Conservation (phyloP, 2,113 vertebrate species). For the Chionis minor region DNA sequence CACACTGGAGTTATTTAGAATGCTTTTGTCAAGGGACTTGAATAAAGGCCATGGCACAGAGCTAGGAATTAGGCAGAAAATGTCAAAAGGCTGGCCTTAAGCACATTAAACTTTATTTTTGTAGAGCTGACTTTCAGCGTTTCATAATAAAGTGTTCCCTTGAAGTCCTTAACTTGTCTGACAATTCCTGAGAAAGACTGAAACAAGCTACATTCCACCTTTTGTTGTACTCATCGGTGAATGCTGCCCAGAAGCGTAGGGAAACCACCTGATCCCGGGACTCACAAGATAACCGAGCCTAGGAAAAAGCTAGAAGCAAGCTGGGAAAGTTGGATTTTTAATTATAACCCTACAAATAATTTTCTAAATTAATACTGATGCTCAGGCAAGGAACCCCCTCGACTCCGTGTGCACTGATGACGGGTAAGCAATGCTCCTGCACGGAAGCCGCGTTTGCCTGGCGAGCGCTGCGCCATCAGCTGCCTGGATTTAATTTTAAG, state of each 20-base stretch:
- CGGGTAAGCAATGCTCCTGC: fast-evolving
- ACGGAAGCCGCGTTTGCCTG: too few relatives aligned
- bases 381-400: neutral
- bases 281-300: neutral
- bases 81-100: neutral
- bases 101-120: neutral
- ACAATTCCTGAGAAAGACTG: neutral
- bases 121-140: neutral
- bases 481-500: neutral
- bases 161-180: neutral
- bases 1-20: neutral
- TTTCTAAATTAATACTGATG: neutral
- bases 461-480: neutral
- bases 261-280: neutral
- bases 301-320: neutral
- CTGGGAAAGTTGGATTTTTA: neutral
- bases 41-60: neutral
- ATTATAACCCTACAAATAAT: neutral
- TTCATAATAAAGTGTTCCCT: neutral
- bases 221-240: neutral
- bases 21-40: neutral
- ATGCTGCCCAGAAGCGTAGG: neutral
- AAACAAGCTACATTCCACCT: neutral
- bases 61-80: neutral
- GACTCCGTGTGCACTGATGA: neutral